Evolutionary conservation across 2,113 vertebrate genomes (phyloP).

Genomic region (Nesogale talazaci): DNA sequence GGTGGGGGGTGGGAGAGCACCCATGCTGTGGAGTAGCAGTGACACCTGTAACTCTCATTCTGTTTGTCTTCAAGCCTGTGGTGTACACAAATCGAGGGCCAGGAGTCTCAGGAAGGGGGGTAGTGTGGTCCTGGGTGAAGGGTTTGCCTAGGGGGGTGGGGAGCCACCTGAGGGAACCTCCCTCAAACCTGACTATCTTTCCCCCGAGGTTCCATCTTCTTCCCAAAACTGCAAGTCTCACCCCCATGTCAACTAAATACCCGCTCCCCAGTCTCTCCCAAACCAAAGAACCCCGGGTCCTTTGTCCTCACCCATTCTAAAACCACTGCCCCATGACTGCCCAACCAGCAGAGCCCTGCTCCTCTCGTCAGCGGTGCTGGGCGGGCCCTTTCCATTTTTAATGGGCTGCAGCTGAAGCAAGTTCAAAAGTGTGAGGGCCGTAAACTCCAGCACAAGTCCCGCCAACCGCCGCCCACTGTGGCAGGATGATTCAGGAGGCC

Average conservation of each 20-base stretch:
- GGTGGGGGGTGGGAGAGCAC: no score
- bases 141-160: no score
- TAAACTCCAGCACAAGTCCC: conserved; percentile 53
- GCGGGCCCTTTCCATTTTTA: conserved; percentile 13
- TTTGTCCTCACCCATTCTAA: conserved; percentile 68
- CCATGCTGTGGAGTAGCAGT: background rate
- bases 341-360: conserved; percentile 20
- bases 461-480: conserved; percentile 63
- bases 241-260: no score
- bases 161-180: background rate
- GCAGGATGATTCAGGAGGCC: conserved; percentile 76
- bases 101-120: background rate
- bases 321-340: conserved; percentile 81
- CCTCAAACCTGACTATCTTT: background rate
- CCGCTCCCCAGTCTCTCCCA: no score
- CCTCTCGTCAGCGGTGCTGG: background rate
- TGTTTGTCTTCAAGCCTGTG: background rate
- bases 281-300: conserved; percentile 13
- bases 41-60: background rate
- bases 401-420: conserved; percentile 78
- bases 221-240: background rate
- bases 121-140: background rate
- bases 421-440: conserved; percentile 67
- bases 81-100: background rate
- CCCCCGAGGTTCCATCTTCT: background rate